phyloP scores from a whole-genome alignment of 2,797 vertebrate genomes.

The Lindbergichthys nudifrons region DNA sequence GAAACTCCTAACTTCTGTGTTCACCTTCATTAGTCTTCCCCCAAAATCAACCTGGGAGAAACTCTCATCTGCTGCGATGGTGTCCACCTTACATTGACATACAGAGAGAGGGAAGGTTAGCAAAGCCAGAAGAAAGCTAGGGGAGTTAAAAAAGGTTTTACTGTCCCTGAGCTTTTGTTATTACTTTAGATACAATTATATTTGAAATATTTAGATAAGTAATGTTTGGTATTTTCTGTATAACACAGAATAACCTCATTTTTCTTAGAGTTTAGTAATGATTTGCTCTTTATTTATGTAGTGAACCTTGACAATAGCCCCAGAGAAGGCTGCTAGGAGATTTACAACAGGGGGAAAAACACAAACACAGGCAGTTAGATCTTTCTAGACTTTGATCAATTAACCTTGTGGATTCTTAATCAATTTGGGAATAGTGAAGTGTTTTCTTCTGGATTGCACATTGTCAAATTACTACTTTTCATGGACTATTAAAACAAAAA shows the following conservation, averaged over 20 bases:
- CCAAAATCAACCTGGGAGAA: constrained; percentile 99
- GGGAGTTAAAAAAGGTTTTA: not conserved
- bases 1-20: constrained; percentile 97
- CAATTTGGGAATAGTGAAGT: not conserved
- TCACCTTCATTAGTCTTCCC: constrained; percentile 97
- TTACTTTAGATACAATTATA: constrained; percentile 1
- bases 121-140: not conserved
- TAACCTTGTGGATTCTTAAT: not conserved
- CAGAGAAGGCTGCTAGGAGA: not conserved
- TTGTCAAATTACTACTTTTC: not conserved
- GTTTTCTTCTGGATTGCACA: not conserved
- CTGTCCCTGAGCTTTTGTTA: not conserved
- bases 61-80: constrained; percentile 98
- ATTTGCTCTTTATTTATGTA: constrained; percentile 5
- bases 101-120: not conserved
- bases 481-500: not conserved
- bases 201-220: too few species aligned
- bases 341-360: constrained; percentile 9
- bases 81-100: constrained; percentile 88
- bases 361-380: not conserved
- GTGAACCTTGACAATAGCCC: not conserved
- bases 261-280: not conserved
- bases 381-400: constrained; percentile 3
- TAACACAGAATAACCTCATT: not conserved
- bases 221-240: not conserved